phyloP scores from a whole-genome alignment of 2,888 invertebrate genomes.

The Microctonus hyperodae region DNA sequence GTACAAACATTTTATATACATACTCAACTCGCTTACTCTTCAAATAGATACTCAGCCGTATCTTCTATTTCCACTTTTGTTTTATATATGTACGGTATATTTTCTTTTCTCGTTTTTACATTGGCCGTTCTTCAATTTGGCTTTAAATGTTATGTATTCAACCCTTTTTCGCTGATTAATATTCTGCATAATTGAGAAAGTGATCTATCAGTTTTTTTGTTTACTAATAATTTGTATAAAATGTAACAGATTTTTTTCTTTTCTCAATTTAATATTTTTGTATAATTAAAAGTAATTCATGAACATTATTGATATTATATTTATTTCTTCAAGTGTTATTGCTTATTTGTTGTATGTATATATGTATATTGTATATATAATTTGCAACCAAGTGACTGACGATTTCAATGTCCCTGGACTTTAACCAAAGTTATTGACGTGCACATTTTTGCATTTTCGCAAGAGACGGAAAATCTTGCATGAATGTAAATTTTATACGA shows the following conservation, averaged over 20 bases:
- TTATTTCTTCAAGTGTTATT: neutral
- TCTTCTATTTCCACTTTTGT: neutral
- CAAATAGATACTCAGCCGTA: neutral
- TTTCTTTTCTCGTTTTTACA: neutral
- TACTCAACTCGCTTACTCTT: constrained; percentile 3
- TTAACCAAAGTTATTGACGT: constrained; percentile 17
- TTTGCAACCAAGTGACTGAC: constrained; percentile 10
- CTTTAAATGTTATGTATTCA: neutral
- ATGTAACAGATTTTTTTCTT: no score
- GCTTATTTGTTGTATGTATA: neutral
- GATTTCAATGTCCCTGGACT: constrained; percentile 17
- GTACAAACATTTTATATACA: neutral
- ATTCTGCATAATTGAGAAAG: neutral
- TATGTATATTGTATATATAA: neutral
- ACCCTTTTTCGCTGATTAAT: neutral
- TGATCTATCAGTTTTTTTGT: neutral
- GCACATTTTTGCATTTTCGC: no score
- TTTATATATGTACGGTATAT: neutral
- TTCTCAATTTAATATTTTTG: no score
- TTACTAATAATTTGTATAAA: no score
- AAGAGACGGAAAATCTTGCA: no score
- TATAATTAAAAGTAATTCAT: no score
- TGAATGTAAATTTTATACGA: no score
- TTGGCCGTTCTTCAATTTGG: neutral
- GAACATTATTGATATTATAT: neutral